Evolutionary conservation across 2,113 vertebrate species (phyloP).

Genomic region (Zapornia atra): DNA sequence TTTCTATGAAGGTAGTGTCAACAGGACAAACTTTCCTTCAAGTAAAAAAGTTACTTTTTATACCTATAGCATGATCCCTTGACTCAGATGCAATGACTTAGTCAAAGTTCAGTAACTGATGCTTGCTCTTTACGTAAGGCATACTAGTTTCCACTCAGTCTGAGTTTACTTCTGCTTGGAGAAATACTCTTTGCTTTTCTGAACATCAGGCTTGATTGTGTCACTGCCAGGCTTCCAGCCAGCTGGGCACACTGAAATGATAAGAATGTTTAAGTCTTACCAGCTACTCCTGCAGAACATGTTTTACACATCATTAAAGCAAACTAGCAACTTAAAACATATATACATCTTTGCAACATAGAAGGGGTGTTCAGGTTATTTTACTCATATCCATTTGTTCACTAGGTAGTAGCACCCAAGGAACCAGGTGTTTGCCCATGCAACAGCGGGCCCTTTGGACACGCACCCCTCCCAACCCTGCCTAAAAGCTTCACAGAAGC

Average conservation of each 20-base stretch:
- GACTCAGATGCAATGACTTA: constrained; percentile 49
- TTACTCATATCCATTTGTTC: neutral
- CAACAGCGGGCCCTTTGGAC: neutral
- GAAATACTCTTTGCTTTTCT: constrained; percentile 96
- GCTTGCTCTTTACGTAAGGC: constrained; percentile 52
- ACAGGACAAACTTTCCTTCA: constrained; percentile 47
- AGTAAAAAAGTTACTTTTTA: constrained; percentile 59
- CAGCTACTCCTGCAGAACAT: neutral
- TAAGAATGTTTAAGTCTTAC: constrained; percentile 1
- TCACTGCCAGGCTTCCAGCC: constrained; percentile 98
- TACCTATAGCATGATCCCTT: constrained; percentile 44
- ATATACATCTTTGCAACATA: neutral
- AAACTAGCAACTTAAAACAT: neutral
- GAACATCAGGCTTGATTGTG: constrained; percentile 95
- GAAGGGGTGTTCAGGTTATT: neutral
- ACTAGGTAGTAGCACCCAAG: neutral
- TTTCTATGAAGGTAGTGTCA: constrained; percentile 48
- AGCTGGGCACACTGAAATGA: constrained; percentile 93
- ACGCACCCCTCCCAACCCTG: fast-evolving
- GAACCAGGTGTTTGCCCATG: neutral
- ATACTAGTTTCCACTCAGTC: constrained; percentile 32
- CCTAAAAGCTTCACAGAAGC: neutral
- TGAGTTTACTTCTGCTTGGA: constrained; percentile 85
- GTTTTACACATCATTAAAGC: neutral
- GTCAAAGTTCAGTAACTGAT: constrained; percentile 55